Evolutionary conservation across 2,113 vertebrate species (phyloP).

Genomic region (Carollia perspicillata): DNA sequence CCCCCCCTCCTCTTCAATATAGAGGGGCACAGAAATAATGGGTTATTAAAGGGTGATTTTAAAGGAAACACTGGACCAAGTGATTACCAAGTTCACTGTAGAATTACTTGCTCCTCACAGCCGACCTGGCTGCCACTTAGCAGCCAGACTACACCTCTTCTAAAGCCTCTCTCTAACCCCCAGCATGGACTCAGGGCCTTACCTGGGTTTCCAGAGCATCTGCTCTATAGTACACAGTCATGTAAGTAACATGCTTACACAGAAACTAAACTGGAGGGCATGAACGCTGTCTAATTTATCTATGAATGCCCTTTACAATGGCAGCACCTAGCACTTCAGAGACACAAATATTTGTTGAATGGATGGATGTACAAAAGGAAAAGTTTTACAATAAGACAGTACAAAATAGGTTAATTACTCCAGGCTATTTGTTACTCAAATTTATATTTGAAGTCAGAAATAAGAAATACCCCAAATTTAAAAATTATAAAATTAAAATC

Average conservation of each 20-base stretch:
- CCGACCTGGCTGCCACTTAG: neutral
- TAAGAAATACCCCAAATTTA: neutral
- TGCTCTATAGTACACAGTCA: neutral
- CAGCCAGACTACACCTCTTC: neutral
- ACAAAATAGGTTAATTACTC: neutral
- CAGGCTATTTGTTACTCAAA: constrained; percentile 30
- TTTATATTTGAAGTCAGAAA: neutral
- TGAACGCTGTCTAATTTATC: neutral
- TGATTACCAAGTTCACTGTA: neutral
- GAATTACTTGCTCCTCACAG: neutral
- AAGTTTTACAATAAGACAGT: neutral
- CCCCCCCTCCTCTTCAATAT: neutral
- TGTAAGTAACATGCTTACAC: fast-evolving
- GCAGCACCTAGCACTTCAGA: neutral
- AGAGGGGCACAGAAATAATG: neutral
- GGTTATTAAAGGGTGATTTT: neutral
- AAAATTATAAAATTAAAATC: neutral
- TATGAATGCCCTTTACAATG: neutral
- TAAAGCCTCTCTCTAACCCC: neutral
- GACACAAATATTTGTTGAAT: neutral
- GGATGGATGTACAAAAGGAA: neutral
- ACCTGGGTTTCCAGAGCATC: neutral
- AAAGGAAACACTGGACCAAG: neutral
- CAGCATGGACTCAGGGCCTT: neutral
- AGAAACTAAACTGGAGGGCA: neutral